These are phyloP conservation scores for Oncorhynchus keta DNA, from an alignment of 2,113 vertebrate genomes.

Conservation along the genomic window DNA sequence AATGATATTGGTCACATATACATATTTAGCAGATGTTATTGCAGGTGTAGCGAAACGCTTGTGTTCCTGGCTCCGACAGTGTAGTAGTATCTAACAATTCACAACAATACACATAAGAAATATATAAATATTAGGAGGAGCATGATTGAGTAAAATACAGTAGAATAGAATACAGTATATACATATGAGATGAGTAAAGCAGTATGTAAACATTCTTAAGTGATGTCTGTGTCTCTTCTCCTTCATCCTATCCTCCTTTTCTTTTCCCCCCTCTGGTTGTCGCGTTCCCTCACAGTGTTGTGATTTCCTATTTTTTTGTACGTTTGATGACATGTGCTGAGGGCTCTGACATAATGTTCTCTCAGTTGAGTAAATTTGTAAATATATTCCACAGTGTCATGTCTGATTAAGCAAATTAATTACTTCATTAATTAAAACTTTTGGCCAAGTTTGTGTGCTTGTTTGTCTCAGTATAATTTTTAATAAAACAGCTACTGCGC, in stretches of 20 bases:
- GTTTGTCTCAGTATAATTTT: conserved; percentile 4
- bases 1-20: too few species aligned
- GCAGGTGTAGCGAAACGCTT: too few species aligned
- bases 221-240: not conserved
- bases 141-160: too few species aligned
- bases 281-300: conserved; percentile 46
- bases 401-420: conserved; percentile 57
- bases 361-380: conserved; percentile 59
- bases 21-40: too few species aligned
- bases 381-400: conserved; percentile 45
- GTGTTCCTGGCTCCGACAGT: too few species aligned
- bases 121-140: too few species aligned
- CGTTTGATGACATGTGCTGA: conserved; percentile 57
- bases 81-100: too few species aligned
- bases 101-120: too few species aligned
- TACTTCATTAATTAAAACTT: conserved; percentile 48
- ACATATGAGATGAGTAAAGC: too few species aligned
- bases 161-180: too few species aligned
- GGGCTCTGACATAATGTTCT: conserved; percentile 50
- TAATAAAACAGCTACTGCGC: not conserved
- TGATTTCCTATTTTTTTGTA: conserved; percentile 44
- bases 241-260: not conserved
- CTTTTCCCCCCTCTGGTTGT: conserved; percentile 41
- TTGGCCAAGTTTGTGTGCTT: conserved; percentile 16
- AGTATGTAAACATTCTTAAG: too few species aligned